Conservation (phyloP, 2,113 vertebrate genomes). For the Notarius quadriscutis region DNA sequence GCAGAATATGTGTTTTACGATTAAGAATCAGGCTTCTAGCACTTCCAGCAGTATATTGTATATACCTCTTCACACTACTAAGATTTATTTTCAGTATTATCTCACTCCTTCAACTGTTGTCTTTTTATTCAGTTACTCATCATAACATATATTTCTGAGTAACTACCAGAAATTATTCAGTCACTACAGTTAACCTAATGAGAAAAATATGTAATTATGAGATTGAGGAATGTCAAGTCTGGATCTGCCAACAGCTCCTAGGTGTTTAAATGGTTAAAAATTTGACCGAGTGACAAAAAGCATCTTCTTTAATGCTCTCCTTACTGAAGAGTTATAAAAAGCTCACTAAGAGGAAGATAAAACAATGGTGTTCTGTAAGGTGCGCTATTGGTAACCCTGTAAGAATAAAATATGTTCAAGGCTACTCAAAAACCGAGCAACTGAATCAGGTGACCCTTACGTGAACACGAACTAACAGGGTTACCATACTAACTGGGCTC, state of each 20-base stretch:
- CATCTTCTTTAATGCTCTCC: background rate
- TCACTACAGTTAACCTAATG: background rate
- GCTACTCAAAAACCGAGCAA: background rate
- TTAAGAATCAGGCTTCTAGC: conserved; percentile 8
- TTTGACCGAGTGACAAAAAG: background rate
- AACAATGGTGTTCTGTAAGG: background rate
- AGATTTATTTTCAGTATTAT: background rate
- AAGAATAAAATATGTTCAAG: background rate
- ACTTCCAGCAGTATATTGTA: background rate
- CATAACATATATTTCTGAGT: background rate
- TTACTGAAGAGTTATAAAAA: background rate
- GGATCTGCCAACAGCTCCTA: background rate
- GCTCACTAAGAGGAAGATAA: background rate
- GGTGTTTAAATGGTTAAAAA: background rate
- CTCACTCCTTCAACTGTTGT: background rate
- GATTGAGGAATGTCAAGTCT: background rate
- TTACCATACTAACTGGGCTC: conserved; percentile 83
- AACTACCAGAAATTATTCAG: background rate
- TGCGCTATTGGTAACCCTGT: conserved; percentile 18
- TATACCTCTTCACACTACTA: background rate
- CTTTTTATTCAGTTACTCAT: background rate
- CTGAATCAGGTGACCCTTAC: conserved; percentile 33
- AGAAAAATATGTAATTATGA: background rate
- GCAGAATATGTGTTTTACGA: conserved; percentile 11
- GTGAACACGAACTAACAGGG: conserved; percentile 17